Conservation (phyloP, 1,140 invertebrate genomes). For the Thalassaphorura encarpata region DNA sequence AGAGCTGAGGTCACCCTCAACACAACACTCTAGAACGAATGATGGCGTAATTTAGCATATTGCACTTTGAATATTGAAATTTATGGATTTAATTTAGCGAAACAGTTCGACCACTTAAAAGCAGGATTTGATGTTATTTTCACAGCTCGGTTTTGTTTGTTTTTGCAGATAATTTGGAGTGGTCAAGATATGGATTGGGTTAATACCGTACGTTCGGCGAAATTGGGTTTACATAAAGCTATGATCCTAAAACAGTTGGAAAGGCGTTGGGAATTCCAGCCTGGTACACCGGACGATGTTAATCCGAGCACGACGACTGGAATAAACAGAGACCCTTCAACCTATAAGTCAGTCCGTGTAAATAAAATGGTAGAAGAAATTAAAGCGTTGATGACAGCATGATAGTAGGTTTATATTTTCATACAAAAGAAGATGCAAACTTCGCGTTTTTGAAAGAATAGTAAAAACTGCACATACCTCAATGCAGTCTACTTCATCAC, state of each 20-base stretch:
- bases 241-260: slow-evolving; percentile 22
- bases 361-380: slow-evolving; percentile 32
- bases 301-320: neutral
- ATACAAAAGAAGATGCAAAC: neutral
- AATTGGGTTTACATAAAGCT: slow-evolving; percentile 27
- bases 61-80: too few species aligned
- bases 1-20: neutral
- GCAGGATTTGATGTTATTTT: too few species aligned
- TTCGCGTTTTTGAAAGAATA: too few species aligned
- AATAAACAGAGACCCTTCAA: slow-evolving; percentile 3
- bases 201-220: slow-evolving; percentile 17
- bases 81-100: too few species aligned
- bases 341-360: neutral
- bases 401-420: neutral
- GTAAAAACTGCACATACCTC: neutral
- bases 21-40: too few species aligned
- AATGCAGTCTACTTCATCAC: too few species aligned
- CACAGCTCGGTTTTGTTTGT: too few species aligned
- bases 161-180: slow-evolving; percentile 27
- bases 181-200: slow-evolving; percentile 23
- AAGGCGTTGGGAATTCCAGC: slow-evolving; percentile 26
- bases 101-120: too few species aligned
- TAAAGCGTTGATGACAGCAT: slow-evolving; percentile 19
- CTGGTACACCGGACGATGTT: slow-evolving; percentile 4
- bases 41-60: too few species aligned